Conservation (phyloP, 35 echinoderm and acorn worm genomes). For the Acanthaster planci region DNA sequence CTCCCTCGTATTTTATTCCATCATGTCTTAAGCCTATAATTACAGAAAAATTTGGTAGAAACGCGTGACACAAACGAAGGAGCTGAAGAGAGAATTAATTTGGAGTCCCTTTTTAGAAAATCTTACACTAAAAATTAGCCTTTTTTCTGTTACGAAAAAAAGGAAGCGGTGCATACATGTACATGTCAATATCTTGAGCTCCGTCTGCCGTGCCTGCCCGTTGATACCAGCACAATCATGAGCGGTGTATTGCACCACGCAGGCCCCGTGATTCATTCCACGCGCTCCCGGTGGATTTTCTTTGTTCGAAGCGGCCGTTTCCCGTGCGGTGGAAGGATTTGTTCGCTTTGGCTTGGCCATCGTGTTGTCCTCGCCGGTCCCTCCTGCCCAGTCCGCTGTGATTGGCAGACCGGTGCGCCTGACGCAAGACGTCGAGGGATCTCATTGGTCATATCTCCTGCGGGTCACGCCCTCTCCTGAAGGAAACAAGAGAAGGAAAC, state of each 20-base stretch:
- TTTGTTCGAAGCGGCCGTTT: slow-evolving; percentile 22
- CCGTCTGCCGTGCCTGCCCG: not conserved
- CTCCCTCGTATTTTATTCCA: too few relatives aligned
- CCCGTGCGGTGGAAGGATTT: slow-evolving; percentile 4
- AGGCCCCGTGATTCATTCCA: not conserved
- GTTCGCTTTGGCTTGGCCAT: not conserved
- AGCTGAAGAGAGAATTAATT: not conserved
- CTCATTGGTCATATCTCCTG: slow-evolving; percentile 13
- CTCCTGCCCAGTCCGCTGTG: not conserved
- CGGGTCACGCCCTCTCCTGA: slow-evolving; percentile 13
- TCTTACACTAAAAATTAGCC: not conserved
- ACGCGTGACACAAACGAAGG: not conserved
- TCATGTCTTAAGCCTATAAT: not conserved
- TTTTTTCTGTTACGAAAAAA: too few relatives aligned
- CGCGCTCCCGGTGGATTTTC: slow-evolving; percentile 9
- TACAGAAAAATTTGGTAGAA: not conserved
- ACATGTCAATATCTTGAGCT: not conserved
- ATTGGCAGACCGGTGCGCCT: slow-evolving; percentile 15
- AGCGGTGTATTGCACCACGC: not conserved
- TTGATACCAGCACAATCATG: slow-evolving; percentile 14
- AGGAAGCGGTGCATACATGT: too few relatives aligned
- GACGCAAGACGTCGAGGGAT: slow-evolving; percentile 9
- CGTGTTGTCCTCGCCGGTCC: not conserved
- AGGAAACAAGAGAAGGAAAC: not conserved
- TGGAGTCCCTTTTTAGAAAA: not conserved